Conservation (phyloP, 2,113 vertebrate species). For the Syngnathus floridae region DNA sequence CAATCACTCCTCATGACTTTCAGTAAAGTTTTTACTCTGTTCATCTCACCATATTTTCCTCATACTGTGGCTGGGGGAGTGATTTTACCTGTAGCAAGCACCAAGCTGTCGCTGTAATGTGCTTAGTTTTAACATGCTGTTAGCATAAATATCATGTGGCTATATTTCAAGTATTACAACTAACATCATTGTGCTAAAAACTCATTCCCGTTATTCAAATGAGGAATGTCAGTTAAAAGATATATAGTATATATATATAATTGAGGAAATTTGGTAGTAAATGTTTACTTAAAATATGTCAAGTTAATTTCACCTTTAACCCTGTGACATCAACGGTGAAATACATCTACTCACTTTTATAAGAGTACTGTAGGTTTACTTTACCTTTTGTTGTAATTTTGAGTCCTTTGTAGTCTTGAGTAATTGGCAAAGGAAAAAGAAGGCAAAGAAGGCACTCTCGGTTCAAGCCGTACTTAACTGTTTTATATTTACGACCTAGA, state of each 20-base stretch:
- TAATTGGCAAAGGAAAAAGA: not conserved
- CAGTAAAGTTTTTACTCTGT: not conserved
- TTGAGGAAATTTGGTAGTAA: not conserved
- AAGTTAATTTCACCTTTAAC: not conserved
- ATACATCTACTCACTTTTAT: not conserved
- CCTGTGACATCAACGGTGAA: not conserved
- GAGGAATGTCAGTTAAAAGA: too few species aligned
- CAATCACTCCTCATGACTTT: slow-evolving; percentile 39
- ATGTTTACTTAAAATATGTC: not conserved
- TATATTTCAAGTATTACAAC: too few species aligned
- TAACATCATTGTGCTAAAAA: too few species aligned
- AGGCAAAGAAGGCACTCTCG: not conserved
- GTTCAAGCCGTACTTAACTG: not conserved
- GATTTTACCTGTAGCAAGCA: not conserved
- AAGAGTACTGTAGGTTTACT: not conserved
- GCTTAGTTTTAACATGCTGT: too few species aligned
- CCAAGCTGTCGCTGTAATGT: too few species aligned
- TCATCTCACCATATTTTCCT: slow-evolving; percentile 2
- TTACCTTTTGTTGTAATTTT: slow-evolving; percentile 2
- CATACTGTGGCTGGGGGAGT: not conserved
- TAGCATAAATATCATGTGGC: too few species aligned
- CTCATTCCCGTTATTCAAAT: too few species aligned
- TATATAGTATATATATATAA: too few species aligned
- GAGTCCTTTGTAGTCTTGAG: not conserved
- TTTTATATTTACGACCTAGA: not conserved